Percentiles rank a stretch among this genome's conserved stretches.
These are phyloP conservation scores for Echiichthys vipera DNA, from an alignment of 2,797 vertebrate genomes.

Conservation along the genomic window DNA sequence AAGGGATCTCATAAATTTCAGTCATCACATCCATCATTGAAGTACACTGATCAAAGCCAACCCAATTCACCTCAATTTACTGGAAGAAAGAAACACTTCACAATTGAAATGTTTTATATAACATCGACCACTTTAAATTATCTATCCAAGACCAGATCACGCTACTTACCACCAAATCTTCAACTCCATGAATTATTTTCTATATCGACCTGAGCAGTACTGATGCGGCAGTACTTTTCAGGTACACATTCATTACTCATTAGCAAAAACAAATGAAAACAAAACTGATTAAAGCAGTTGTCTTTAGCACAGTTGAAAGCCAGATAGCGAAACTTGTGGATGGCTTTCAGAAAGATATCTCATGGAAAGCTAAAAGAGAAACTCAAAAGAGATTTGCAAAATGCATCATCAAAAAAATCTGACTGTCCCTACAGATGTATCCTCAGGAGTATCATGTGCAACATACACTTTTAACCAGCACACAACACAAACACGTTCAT, in stretches of 20 bases:
- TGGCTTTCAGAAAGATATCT: conserved; percentile 20
- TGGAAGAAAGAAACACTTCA: conserved; percentile 42
- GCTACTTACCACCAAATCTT: conserved; percentile 27
- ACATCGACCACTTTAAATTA: conserved; percentile 39
- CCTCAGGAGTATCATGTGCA: conserved; percentile 34
- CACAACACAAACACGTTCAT: conserved; percentile 60
- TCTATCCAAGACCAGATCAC: conserved; percentile 12
- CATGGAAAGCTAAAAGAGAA: conserved; percentile 29
- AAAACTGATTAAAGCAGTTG: background rate
- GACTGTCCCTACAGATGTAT: conserved; percentile 47
- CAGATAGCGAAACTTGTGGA: conserved; percentile 16
- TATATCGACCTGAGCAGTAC: background rate
- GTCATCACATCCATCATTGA: conserved; percentile 50
- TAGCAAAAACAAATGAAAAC: background rate
- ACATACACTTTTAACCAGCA: conserved; percentile 33
- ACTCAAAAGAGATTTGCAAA: conserved; percentile 45
- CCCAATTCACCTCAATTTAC: conserved; percentile 52
- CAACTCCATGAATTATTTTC: conserved; percentile 3
- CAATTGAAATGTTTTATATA: conserved; percentile 43
- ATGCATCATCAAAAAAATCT: conserved; percentile 56
- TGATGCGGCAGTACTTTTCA: background rate
- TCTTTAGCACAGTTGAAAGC: conserved; percentile 14
- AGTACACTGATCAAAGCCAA: conserved; percentile 53
- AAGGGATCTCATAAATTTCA: conserved; percentile 38
- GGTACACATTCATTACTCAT: background rate